These are phyloP conservation scores for Anarsia innoxiella DNA, from an alignment of 2,888 invertebrate genomes.

Conservation along the genomic window DNA sequence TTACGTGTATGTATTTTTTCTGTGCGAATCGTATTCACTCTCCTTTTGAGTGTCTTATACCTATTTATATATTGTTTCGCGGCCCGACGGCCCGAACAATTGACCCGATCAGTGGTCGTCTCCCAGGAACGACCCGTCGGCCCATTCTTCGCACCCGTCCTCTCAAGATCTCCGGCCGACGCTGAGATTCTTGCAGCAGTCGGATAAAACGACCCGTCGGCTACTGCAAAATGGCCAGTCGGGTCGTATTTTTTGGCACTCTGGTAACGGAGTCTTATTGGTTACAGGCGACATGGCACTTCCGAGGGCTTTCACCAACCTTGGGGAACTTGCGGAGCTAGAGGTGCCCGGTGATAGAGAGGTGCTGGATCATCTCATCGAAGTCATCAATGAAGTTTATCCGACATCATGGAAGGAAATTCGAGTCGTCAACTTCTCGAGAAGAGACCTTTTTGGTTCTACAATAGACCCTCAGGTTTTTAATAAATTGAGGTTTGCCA, in stretches of 20 bases:
- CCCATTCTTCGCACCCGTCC: not conserved
- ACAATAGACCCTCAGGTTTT: conserved; percentile 7
- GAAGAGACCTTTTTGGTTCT: conserved; percentile 8
- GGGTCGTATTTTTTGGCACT: conserved; percentile 4
- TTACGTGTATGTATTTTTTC: no score
- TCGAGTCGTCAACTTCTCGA: conserved; percentile 5
- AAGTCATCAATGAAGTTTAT: conserved; percentile 5
- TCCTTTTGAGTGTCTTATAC: no score
- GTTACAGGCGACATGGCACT: conserved; percentile 11
- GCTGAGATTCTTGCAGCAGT: not conserved
- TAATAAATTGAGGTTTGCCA: conserved; percentile 11
- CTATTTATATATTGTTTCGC: no score
- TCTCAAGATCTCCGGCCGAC: not conserved
- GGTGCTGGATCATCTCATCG: conserved; percentile 8
- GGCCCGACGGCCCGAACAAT: no score
- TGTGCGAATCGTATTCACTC: no score
- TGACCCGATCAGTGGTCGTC: not conserved
- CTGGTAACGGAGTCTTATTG: no score
- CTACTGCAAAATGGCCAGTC: not conserved
- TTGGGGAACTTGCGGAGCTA: conserved; percentile 3
- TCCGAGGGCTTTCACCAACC: conserved; percentile 8
- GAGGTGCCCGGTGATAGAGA: conserved; percentile 4
- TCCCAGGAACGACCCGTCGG: not conserved
- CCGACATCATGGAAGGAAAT: conserved; percentile 4
- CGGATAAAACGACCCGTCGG: not conserved